These are phyloP conservation scores for Glaucomys volans DNA, from an alignment of 2,113 vertebrate species.

Conservation along the genomic window DNA sequence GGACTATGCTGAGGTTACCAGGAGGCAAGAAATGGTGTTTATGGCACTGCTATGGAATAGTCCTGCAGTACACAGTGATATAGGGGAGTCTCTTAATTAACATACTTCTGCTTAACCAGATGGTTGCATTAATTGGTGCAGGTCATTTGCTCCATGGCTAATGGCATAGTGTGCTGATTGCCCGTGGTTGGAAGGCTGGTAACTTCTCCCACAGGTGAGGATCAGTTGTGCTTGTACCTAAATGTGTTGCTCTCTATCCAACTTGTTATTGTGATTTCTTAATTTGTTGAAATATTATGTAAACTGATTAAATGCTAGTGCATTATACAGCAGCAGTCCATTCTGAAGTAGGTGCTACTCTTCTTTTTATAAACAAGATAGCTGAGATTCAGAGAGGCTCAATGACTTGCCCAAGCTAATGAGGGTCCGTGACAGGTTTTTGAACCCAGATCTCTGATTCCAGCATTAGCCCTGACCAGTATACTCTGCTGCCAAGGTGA, in stretches of 20 bases:
- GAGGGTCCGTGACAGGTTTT: background rate
- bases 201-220: background rate
- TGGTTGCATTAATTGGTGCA: background rate
- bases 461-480: background rate
- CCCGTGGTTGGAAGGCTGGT: background rate
- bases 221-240: background rate
- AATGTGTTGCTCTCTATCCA: background rate
- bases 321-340: background rate
- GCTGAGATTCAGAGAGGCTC: background rate
- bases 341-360: background rate
- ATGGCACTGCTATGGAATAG: background rate
- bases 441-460: background rate
- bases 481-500: background rate
- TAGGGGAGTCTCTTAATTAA: background rate
- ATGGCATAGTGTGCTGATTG: background rate
- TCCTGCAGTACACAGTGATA: background rate
- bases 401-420: background rate
- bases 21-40: background rate
- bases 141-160: background rate
- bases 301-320: background rate
- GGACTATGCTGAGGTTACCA: background rate
- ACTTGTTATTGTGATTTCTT: slow-evolving; percentile 40
- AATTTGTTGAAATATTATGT: slow-evolving; percentile 22
- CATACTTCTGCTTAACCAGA: background rate
- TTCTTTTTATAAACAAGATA: background rate